Percentiles rank a stretch among this genome's conserved stretches.
Conservation (phyloP, 1,140 invertebrate species). For the Bombus waltoni region DNA sequence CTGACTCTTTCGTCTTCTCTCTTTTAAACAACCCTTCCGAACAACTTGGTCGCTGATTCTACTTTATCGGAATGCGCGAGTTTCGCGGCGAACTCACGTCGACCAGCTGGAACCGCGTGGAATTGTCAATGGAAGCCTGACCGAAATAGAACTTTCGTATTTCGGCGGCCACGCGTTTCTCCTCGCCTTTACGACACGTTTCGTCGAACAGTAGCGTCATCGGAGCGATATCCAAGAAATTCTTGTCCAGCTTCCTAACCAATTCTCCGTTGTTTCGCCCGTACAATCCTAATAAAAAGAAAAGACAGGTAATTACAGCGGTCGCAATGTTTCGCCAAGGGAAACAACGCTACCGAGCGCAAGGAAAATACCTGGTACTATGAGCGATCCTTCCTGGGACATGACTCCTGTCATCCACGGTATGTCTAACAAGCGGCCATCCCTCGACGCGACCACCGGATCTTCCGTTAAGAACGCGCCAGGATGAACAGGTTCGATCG, state of each 20-base stretch:
- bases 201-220: conserved; percentile 85
- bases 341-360: too few relatives aligned
- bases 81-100: conserved; percentile 80
- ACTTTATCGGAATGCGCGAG: too few relatives aligned
- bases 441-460: conserved; percentile 81
- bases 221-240: conserved; percentile 84
- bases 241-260: conserved; percentile 79
- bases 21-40: too few relatives aligned
- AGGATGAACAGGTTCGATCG: conserved; percentile 85
- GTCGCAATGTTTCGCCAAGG: too few relatives aligned
- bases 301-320: neutral
- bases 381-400: conserved; percentile 87
- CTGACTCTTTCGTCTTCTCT: too few relatives aligned
- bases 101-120: conserved; percentile 81
- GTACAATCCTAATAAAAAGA: conserved; percentile 67
- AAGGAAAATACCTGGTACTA: conserved; percentile 83
- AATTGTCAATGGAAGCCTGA: conserved; percentile 79
- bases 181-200: conserved; percentile 77
- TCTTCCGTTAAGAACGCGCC: conserved; percentile 87
- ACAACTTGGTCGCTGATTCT: too few relatives aligned
- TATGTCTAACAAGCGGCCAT: conserved; percentile 83
- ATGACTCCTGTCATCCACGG: conserved; percentile 88
- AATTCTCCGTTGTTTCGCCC: conserved; percentile 61
- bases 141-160: conserved; percentile 86
- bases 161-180: conserved; percentile 80